Evolutionary conservation across 2,888 invertebrate species (phyloP).

Genomic region (Pyrocoelia pectoralis): DNA sequence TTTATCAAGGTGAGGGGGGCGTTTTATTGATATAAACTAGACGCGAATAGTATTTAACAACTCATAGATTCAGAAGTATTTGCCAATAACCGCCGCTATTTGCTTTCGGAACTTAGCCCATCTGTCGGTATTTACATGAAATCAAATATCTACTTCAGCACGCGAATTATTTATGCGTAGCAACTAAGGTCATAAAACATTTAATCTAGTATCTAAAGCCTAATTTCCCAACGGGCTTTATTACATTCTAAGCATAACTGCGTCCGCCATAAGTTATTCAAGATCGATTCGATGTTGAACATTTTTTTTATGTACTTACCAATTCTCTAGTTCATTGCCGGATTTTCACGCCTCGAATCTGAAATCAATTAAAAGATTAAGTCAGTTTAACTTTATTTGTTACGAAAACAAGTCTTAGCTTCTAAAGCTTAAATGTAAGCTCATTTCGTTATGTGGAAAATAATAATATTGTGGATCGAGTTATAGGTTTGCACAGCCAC

Average conservation of each 20-base stretch:
- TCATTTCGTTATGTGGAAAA: too few species aligned
- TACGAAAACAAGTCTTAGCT: conserved; percentile 32
- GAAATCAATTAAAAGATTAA: background rate
- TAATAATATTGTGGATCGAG: too few species aligned
- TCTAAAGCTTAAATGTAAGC: conserved; percentile 33
- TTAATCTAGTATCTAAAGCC: conserved; percentile 1
- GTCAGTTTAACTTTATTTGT: conserved; percentile 38
- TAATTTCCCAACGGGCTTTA: conserved; percentile 1
- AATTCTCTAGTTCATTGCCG: background rate
- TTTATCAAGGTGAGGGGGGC: too few species aligned
- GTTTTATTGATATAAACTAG: too few species aligned
- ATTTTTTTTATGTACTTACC: conserved; percentile 4
- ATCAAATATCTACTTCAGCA: background rate
- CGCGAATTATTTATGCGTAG: background rate
- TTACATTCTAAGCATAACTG: background rate
- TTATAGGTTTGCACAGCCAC: too few species aligned
- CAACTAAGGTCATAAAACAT: conserved; percentile 1
- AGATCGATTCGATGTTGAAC: background rate
- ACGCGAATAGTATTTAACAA: background rate
- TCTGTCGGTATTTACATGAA: background rate
- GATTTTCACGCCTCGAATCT: background rate
- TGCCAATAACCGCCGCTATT: background rate
- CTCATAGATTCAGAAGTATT: background rate
- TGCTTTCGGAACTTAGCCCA: background rate
- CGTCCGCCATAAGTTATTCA: background rate